A percentile compares a stretch with the other conserved stretches of the same genome.
phyloP scores from a whole-genome alignment of 2,888 invertebrate genomes.

The Drosophila robusta region DNA sequence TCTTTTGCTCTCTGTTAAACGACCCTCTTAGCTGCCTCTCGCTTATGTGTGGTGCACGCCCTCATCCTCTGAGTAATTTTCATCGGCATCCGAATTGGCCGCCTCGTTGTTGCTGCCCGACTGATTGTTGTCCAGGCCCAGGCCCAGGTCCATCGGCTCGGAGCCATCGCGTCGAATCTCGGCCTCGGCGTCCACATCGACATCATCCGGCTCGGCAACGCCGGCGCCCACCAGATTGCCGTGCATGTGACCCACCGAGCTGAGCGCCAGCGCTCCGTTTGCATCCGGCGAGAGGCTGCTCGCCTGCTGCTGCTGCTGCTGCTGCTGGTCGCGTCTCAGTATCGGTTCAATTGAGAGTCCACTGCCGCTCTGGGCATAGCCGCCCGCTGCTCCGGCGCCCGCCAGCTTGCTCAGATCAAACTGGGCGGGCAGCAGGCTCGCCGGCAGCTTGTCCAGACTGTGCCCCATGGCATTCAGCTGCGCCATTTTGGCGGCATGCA shows the following conservation, averaged over 20 bases:
- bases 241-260: conserved; percentile 55
- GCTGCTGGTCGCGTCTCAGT: conserved; percentile 74
- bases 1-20: conserved; percentile 30
- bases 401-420: conserved; percentile 84
- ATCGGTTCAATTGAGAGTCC: conserved; percentile 84
- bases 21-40: conserved; percentile 16
- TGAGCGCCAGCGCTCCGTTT: conserved; percentile 57
- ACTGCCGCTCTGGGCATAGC: conserved; percentile 54
- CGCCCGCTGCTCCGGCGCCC: conserved; percentile 50
- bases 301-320: conserved; percentile 68
- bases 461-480: conserved; percentile 90
- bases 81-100: conserved; percentile 83
- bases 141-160: conserved; percentile 85
- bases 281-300: conserved; percentile 62
- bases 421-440: conserved; percentile 83
- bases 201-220: conserved; percentile 32
- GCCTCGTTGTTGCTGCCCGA: conserved; percentile 83
- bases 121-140: conserved; percentile 83
- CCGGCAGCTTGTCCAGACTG: conserved; percentile 87
- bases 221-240: conserved; percentile 39
- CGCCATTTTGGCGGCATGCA: conserved; percentile 92
- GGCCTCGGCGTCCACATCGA: conserved; percentile 51
- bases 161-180: conserved; percentile 83
- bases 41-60: conserved; percentile 84
- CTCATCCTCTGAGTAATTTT: conserved; percentile 85